Conservation (phyloP, 1,140 invertebrate genomes). For the Mactra quadrangularis region DNA sequence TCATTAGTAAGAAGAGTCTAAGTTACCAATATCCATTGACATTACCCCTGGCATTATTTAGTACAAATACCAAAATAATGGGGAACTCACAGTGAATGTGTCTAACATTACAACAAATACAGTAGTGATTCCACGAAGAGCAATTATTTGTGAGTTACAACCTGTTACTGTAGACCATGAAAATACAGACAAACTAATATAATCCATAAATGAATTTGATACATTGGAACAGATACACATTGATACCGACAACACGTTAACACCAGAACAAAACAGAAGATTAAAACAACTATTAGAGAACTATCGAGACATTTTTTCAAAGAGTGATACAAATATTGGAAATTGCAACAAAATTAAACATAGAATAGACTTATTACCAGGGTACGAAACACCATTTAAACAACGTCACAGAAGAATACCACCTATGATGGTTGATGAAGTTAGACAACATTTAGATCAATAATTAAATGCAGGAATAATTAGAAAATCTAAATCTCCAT, state of each 20-base stretch:
- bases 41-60: constrained; percentile 43
- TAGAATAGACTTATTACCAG: constrained; percentile 51
- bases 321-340: constrained; percentile 51
- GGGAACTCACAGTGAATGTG: constrained; percentile 31
- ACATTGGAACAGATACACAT: constrained; percentile 8
- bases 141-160: constrained; percentile 61
- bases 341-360: constrained; percentile 41
- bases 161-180: constrained; percentile 51
- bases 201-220: not conserved
- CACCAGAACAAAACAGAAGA: not conserved
- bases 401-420: constrained; percentile 50
- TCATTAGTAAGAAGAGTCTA: constrained; percentile 35
- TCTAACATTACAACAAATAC: constrained; percentile 54
- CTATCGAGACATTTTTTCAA: constrained; percentile 41
- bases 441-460: constrained; percentile 55
- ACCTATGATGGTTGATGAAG: constrained; percentile 45
- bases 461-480: constrained; percentile 52
- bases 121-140: constrained; percentile 53
- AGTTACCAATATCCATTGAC: constrained; percentile 48
- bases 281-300: constrained; percentile 7
- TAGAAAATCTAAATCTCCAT: constrained; percentile 42
- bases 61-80: constrained; percentile 40
- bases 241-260: not conserved
- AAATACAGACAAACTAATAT: not conserved
- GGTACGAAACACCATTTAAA: constrained; percentile 58